A percentile compares a stretch with the other conserved stretches of the same genome.
Conservation (phyloP, 2,797 vertebrate genomes). For the Acanthis flammea region DNA sequence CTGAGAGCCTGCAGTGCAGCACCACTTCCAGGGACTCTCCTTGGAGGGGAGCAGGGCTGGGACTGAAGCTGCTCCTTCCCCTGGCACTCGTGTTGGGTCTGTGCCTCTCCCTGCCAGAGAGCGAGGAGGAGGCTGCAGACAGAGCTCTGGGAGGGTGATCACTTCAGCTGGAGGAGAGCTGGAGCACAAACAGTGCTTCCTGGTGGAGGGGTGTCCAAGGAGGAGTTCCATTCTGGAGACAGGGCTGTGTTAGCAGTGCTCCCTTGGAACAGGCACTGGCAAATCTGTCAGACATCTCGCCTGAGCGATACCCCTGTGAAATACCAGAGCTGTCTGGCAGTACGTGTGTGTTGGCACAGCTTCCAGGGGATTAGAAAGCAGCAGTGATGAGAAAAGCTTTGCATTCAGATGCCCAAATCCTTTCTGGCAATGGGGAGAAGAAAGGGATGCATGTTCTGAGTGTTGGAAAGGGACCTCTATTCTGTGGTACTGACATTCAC, state of each 20-base stretch:
- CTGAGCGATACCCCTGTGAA: not conserved
- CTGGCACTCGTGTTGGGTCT: not conserved
- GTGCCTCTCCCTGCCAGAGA: not conserved
- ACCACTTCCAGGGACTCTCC: not conserved
- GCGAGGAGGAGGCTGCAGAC: not conserved
- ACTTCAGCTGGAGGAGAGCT: not conserved
- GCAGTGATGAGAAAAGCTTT: constrained; percentile 26
- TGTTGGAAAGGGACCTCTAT: not conserved
- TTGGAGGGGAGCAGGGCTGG: not conserved
- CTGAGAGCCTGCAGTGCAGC: constrained; percentile 32
- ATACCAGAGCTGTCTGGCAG: constrained; percentile 32
- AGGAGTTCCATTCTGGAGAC: not conserved
- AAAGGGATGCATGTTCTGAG: not conserved
- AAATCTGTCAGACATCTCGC: not conserved
- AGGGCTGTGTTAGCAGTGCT: not conserved
- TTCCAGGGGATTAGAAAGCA: constrained; percentile 35
- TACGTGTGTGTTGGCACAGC: constrained; percentile 23
- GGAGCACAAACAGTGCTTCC: not conserved
- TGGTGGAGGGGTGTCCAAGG: not conserved
- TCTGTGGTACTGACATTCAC: not conserved
- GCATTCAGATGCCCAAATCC: constrained; percentile 31
- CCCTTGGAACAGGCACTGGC: not conserved
- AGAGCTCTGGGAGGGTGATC: not conserved
- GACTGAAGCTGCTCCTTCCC: not conserved
- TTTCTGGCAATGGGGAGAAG: not conserved